Base-by-base conservation (phyloP, 2,888 invertebrate genomes). In the Druceiella hillmani region DNA sequence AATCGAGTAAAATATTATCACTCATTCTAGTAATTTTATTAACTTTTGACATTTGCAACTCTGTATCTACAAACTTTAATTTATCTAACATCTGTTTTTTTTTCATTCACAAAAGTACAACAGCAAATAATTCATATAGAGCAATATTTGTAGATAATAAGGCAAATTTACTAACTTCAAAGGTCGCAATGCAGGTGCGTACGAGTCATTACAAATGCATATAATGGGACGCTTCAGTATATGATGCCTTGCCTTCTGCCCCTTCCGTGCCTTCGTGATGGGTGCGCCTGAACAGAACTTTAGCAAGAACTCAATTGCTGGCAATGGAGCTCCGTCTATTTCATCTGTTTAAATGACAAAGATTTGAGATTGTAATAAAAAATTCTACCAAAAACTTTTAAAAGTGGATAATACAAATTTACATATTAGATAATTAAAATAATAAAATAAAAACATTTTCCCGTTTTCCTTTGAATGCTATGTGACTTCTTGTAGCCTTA, bases 181-280 rank as follows among this genome's bases (percentile, higher is more conserved):
- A 10, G 84, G 80, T 39, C 93, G 76, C 43, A 99, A 65, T 0
- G 95, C 83, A 0, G 93, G 86, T 3, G 86, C 86, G 55, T 89
- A 98, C 51, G 87, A 73, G 57, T 98, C 95, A 58, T 99, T 99
- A 57, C 98, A 99, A 46, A 98, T 97, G 56, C 97, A 98, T 48
- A 99, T 90, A 17, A 99, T 83, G 0, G 98, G 98, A 33, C 98
- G 69, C 46, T 80, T 78, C 35, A 95, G 64, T 2, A 85, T 65
- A 30, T 76, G 72, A 3, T 69, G 61, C 38, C 69, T 72, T 17
- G 62, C 69, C 41, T 76, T 78, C 55, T 74, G 79, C 45, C 70
- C 71, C 49, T 53, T 62, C 44, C 66, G 67, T 3, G 47, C 62
- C 53, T 75, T 69, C 7, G 48, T 53, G 2, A 58, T 61, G 0